These are phyloP conservation scores for Galemys pyrenaicus DNA, from an alignment of 2,113 vertebrate genomes.

Conservation along the genomic window DNA sequence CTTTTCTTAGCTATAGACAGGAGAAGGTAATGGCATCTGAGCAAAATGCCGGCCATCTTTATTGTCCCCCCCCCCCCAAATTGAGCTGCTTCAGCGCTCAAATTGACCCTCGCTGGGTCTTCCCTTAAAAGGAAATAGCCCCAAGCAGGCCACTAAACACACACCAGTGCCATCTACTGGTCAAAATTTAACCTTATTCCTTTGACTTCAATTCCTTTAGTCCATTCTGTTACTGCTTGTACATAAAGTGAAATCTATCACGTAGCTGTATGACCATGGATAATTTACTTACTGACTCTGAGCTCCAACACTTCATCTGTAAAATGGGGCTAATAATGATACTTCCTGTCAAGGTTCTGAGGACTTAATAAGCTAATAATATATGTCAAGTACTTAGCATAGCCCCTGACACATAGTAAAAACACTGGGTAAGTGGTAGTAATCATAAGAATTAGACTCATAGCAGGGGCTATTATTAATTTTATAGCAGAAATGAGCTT, in stretches of 20 bases:
- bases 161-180: slow-evolving; percentile 60
- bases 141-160: background rate
- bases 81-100: background rate
- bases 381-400: background rate
- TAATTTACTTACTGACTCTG: background rate
- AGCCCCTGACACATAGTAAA: background rate
- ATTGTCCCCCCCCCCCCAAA: background rate
- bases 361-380: background rate
- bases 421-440: background rate
- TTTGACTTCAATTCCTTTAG: slow-evolving; percentile 40
- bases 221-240: slow-evolving; percentile 29
- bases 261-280: background rate
- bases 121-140: background rate
- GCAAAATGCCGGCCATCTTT: background rate
- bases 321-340: background rate
- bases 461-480: background rate
- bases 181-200: slow-evolving; percentile 42
- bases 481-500: slow-evolving; percentile 21
- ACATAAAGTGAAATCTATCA: slow-evolving; percentile 12
- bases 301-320: slow-evolving; percentile 7
- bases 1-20: background rate
- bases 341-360: background rate
- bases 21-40: background rate
- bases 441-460: background rate
- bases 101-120: background rate